Evolutionary conservation across 2,113 vertebrate species (phyloP), one percentile per base, ranked within the genome.

Genomic region (Mormoops blainvillei): DNA sequence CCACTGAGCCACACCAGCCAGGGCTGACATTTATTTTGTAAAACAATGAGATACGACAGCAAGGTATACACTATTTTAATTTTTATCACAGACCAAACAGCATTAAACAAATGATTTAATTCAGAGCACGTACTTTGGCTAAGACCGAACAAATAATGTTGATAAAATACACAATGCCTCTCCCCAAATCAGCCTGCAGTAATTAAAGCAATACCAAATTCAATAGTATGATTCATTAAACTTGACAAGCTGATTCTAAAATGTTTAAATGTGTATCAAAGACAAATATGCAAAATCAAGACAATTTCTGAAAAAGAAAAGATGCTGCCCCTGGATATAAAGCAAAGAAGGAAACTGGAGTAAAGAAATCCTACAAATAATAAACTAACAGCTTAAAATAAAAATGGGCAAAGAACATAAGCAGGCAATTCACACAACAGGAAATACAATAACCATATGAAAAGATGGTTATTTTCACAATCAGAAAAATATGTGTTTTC

Each of bases 81-180:
- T 91, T 95, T 83, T 68, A 86, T 74, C 70, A 91, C 7, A 70
- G 16, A 95, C 73, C 73, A 76, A 81, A 58, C 4, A 94, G 70
- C 50, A 84, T 65, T 95, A 88, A 92, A 85, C 45, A 96, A 95
- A 73, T 85, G 16, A 73, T 26, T 92, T 74, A 71, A 94, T 81
- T 96, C 43, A 89, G 24, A 89, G 93, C 1, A 80, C 36, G 52
- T 15, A 45, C 22, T 77, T 11, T 84, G 45, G 16, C 41, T 94
- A 28, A 88, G 33, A 89, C 65, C 81, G 50, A 92, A 94, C 78
- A 80, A 88, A 87, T 74, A 9, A 7, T 89, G 31, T 7, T 81
- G 18, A 14, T 77, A 93, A 94, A 95, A 85, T 52, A 71, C 12
- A 81, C 5, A 7, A 24, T 71, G 82, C 2, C 11, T 63, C 33